Evolutionary conservation across 1,140 invertebrate species (phyloP).

Genomic region (Neodiprion lecontei): DNA sequence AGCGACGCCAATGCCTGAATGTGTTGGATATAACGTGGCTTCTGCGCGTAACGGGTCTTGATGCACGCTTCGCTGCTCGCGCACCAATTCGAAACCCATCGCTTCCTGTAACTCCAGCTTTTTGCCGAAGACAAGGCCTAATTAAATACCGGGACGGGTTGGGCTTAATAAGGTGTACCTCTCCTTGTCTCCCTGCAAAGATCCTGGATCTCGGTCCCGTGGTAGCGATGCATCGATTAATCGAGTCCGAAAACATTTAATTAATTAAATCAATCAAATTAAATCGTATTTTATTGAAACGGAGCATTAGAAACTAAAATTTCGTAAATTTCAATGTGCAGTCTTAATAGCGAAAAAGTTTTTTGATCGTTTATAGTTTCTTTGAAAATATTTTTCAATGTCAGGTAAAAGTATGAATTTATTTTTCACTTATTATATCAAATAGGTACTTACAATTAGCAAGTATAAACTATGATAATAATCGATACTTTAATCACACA

Average conservation of each 20-base stretch:
- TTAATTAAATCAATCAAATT: not conserved
- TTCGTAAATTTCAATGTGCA: no score
- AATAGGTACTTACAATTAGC: no score
- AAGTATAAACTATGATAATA: no score
- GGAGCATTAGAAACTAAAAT: no score
- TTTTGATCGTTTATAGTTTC: not conserved
- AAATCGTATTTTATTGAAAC: not conserved
- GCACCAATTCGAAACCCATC: slow-evolving; percentile 36
- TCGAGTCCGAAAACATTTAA: not conserved
- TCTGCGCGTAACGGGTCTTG: slow-evolving; percentile 34
- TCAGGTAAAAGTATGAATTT: not conserved
- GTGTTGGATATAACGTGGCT: not conserved
- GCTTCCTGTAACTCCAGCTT: slow-evolving; percentile 41
- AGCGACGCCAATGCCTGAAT: slow-evolving; percentile 34
- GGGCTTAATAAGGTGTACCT: not conserved
- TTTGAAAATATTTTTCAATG: not conserved
- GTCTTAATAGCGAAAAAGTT: no score
- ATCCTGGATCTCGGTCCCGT: not conserved
- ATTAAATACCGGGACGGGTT: slow-evolving; percentile 32
- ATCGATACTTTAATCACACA: no score
- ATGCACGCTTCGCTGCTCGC: slow-evolving; percentile 33
- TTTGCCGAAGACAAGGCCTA: slow-evolving; percentile 27
- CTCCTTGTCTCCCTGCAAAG: not conserved
- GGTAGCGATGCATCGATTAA: not conserved
- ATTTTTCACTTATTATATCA: no score